Conservation (phyloP, 2,797 vertebrate genomes). For the Chlorospingus flavigularis region DNA sequence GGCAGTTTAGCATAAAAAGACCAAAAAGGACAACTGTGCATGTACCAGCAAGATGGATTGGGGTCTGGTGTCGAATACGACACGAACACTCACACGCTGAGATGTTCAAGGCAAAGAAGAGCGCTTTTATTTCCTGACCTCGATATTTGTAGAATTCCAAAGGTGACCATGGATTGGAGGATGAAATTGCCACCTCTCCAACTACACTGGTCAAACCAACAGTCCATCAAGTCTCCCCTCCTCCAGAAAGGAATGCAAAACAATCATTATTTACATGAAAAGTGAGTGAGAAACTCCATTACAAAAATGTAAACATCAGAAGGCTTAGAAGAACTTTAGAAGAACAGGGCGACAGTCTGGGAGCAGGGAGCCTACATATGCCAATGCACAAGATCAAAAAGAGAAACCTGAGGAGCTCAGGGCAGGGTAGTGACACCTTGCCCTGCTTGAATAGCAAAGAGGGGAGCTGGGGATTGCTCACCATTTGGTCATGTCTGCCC, state of each 20-base stretch:
- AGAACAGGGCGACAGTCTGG: background rate
- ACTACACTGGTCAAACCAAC: background rate
- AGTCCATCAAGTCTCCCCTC: background rate
- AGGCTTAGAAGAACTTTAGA: background rate
- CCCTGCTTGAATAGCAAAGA: background rate
- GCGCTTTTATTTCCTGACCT: background rate
- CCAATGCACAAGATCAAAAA: background rate
- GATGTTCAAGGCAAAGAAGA: background rate
- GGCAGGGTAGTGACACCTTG: rapidly evolving
- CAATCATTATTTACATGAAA: background rate
- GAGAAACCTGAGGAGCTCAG: background rate
- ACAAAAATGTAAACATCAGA: background rate
- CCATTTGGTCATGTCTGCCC: rapidly evolving
- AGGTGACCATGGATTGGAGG: background rate
- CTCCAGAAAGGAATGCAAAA: background rate
- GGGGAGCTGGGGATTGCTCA: background rate
- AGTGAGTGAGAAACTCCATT: background rate
- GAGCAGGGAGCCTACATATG: background rate
- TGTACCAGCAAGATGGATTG: rapidly evolving
- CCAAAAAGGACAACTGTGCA: background rate
- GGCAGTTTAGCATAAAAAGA: background rate
- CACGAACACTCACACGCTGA: background rate
- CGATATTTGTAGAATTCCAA: background rate
- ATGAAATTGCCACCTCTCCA: background rate
- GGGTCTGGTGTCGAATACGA: rapidly evolving